Evolutionary conservation across 2,888 invertebrate genomes (phyloP).

Genomic region (Agriopis leucophaearia): DNA sequence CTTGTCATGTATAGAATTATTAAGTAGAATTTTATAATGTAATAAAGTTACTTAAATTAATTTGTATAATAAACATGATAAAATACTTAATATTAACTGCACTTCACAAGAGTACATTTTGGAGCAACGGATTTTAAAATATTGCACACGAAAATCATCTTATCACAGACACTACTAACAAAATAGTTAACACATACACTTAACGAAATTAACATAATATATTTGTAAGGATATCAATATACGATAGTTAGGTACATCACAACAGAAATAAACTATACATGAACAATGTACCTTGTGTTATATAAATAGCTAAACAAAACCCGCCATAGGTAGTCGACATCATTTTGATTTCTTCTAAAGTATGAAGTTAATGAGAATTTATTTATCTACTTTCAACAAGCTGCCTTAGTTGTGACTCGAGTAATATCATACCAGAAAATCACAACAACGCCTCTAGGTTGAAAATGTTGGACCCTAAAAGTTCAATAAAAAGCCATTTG

Average conservation of each 20-base stretch:
- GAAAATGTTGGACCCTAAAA: conserved; percentile 82
- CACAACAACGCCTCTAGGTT: conserved; percentile 68
- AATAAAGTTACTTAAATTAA: conserved; percentile 16
- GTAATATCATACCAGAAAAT: conserved; percentile 52
- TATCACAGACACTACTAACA: conserved; percentile 51
- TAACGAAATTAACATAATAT: conserved; percentile 10
- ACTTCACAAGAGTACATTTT: conserved; percentile 31
- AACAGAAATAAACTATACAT: conserved; percentile 24
- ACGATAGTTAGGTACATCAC: conserved; percentile 35
- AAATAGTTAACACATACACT: conserved; percentile 33
- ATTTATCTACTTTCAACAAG: conserved; percentile 45
- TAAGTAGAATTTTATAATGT: conserved; percentile 1
- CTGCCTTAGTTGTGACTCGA: conserved; percentile 52
- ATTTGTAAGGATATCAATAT: not conserved
- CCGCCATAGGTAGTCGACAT: conserved; percentile 1
- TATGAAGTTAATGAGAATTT: conserved; percentile 34
- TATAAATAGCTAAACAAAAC: conserved; percentile 10
- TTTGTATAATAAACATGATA: conserved; percentile 4
- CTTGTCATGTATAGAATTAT: conserved; percentile 9
- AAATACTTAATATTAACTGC: conserved; percentile 29
- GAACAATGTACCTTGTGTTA: conserved; percentile 30
- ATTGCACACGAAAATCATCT: conserved; percentile 47
- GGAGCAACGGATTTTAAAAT: conserved; percentile 40
- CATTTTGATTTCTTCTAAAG: conserved; percentile 13
- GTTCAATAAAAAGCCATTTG: conserved; percentile 83